Base-by-base conservation (phyloP, 2,888 invertebrate species). In the Halictus ligatus region DNA sequence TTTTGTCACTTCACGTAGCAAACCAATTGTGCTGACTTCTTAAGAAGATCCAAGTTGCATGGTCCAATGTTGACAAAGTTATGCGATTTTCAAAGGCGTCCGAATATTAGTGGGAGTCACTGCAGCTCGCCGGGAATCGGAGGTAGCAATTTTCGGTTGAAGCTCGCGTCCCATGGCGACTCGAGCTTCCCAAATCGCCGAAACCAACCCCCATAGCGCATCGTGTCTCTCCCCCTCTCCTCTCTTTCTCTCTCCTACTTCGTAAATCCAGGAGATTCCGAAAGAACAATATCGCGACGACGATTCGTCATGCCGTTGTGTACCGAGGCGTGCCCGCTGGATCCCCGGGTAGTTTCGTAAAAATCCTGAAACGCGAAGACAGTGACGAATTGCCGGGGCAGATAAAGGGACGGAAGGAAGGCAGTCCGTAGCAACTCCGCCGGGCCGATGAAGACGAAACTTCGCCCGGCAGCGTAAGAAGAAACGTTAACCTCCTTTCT, bases 351-450 rank as follows among this genome's bases (percentile, higher is more conserved):
- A 89, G 85, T 85, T 88, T 87, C 87, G 86, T 88, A 89, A 88
- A 87, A 91, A 88, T 92, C 86, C 84, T 86, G 78, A 79, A 67
- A 84, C 84, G 73, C 86, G 78, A 71, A 81, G 90, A 92, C 91
- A 91, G 85, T 90, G 92, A 92, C 91, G 90, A 92, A 91, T 91
- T 91, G 86, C 86, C 54, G 81, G 21, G 75, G 74, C 78, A 84
- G 83, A 88, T 85, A 83, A 86, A 79, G 78, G 84, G 75, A 80
- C 75, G 82, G 86, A 78, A 73, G 81, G 76, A 71, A 71, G 71
- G 71, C 71, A 71, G 71, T 43, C 43, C 71, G 40, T 74, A 86
- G 79, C 85, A 86, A 84, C 81, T 83, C 75, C 83, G 78, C 72
- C 67, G 64, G 81, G 60, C 78, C 79, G 72, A 88, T 83, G 84